Evolutionary conservation across 2,888 invertebrate genomes (phyloP), one percentile per base, ranked within the genome.

Genomic region (Endotricha flammealis): DNA sequence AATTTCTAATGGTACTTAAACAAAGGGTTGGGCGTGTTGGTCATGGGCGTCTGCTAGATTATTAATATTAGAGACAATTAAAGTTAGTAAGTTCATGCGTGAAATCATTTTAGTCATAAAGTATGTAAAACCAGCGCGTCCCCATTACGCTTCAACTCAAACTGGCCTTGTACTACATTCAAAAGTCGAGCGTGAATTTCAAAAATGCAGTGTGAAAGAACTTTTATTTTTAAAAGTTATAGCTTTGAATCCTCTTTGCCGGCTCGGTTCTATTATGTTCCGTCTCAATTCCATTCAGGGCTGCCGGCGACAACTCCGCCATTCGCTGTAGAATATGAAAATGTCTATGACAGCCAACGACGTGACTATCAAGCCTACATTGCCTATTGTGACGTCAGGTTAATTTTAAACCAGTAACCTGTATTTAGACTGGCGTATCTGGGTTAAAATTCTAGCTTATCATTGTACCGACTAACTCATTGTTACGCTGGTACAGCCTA

Each of bases 271-370:
- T 44, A 52, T 46, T 50, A 46, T 50, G 38, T 42, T 22, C 28
- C 38, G 40, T 37, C 41, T 53, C 41, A 36, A 45, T 48, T 36
- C 42, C 48, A 57, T 57, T 59, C 46, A 55, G 29, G 24, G 48
- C 43, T 39, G 57, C 54, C 62, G 64, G 41, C 61, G 58, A 49
- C 57, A 44, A 48, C 64, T 59, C 68, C 63, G 48, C 47, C 41
- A 48, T 53, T 53, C 43, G 35, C 41, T 32, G 43, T 36, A 38
- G 37, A 47, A 47, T 42, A 41, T 39, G 41, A 38, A 34, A 45
- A 39, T 44, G 38, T 36, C 48, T 30, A 27, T 41, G 39, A 41
- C 46, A 39, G 33, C 11, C 36, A n/a, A n/a, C 38, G 42, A 36
- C 34, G 30, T 35, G 36, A 29, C 36, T 37, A 33, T 29, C 38